phyloP scores from a whole-genome alignment of 2,113 vertebrate genomes.

The Pristiophorus japonicus region DNA sequence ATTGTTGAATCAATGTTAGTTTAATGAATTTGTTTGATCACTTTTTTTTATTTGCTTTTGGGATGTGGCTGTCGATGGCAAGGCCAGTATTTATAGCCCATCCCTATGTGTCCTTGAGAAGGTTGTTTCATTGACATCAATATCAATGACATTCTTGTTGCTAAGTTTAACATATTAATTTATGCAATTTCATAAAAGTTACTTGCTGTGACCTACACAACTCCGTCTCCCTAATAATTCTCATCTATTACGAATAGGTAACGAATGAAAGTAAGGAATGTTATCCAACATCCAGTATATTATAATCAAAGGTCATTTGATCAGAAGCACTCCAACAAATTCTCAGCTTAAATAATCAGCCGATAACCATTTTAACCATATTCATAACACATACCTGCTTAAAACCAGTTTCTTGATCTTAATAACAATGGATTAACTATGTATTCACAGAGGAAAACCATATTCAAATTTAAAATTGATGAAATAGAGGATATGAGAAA shows the following conservation, averaged over 20 bases:
- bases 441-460: background rate
- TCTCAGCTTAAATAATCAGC: background rate
- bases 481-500: background rate
- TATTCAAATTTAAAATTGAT: background rate
- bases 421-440: background rate
- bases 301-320: background rate
- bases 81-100: too few relatives aligned
- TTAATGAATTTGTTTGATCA: too few relatives aligned
- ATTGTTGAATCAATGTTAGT: too few relatives aligned
- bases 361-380: too few relatives aligned
- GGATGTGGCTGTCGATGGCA: too few relatives aligned
- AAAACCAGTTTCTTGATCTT: background rate
- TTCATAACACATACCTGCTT: too few relatives aligned
- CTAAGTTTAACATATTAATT: background rate
- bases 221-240: background rate
- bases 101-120: too few relatives aligned
- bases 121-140: background rate
- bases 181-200: background rate
- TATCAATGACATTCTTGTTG: background rate
- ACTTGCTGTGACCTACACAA: background rate
- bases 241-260: background rate
- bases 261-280: background rate
- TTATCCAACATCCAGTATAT: background rate
- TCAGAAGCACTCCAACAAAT: background rate
- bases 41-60: too few relatives aligned